phyloP scores from a whole-genome alignment of 2,113 vertebrate genomes.

The Chloropsis hardwickii region DNA sequence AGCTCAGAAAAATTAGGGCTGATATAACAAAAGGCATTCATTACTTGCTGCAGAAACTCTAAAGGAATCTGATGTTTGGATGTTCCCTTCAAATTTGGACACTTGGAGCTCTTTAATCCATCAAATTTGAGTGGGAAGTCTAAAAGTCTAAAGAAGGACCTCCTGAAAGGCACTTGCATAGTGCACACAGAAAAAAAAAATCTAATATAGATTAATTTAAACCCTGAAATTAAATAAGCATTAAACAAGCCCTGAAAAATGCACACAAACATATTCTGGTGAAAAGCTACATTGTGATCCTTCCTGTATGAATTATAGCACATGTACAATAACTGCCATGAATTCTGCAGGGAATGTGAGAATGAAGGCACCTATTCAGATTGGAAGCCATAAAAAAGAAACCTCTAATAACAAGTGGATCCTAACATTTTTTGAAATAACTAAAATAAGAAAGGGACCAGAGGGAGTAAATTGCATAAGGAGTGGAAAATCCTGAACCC shows the following conservation, averaged over 20 bases:
- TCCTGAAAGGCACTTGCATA: neutral
- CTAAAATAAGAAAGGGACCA: conserved; percentile 43
- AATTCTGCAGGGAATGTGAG: conserved; percentile 22
- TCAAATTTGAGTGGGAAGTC: neutral
- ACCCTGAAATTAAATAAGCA: neutral
- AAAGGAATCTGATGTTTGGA: neutral
- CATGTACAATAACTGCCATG: neutral
- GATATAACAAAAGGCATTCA: neutral
- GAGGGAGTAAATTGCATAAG: conserved; percentile 32
- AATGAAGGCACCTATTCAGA: conserved; percentile 32
- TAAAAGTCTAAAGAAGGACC: neutral
- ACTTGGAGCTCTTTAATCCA: neutral
- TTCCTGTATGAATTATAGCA: neutral
- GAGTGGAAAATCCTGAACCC: conserved; percentile 53
- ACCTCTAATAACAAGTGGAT: conserved; percentile 28
- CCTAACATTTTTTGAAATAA: conserved; percentile 32
- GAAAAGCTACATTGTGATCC: neutral
- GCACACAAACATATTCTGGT: neutral
- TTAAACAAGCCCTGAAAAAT: neutral
- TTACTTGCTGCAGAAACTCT: neutral
- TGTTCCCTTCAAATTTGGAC: neutral
- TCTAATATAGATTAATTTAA: neutral
- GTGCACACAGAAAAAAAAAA: neutral
- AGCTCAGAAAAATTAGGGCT: neutral
- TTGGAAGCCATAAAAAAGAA: conserved; percentile 19